Evolutionary conservation across 2,113 vertebrate species (phyloP), one percentile per base, ranked within the genome.

Genomic region (Aplodontia rufa): DNA sequence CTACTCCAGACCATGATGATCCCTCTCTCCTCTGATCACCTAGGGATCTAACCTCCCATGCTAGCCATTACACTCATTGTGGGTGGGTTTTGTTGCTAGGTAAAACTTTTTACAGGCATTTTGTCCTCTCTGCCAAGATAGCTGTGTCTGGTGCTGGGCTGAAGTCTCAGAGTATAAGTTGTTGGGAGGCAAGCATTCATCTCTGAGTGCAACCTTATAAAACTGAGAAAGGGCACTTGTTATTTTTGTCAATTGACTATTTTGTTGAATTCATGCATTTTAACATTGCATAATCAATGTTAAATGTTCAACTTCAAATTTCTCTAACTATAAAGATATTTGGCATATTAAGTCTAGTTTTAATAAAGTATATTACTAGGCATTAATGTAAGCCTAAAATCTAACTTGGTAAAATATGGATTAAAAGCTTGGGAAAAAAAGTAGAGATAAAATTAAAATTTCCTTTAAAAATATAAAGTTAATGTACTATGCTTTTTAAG

Each of bases 281-380:
- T 90, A 83, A 76, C 90, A 72, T 49, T 87, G n/a, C 58, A 93
- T 71, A 87, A 95, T 96, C 66, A 90, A 94, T 68, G 62, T 87
- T 94, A 87, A 87, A 66, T 92, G 37, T 88, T 95, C 90, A 87
- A 87, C 22, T 93, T 94, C 86, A 94, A 82, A 96, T 96, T 95
- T 93, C 45, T 93, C 51, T 80, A 76, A 86, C n/a, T 80, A 1
- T 75, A 66, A 40, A 58, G n/a, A 93, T 20, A 40, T 96, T 78
- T 88, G 88, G 45, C 78, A 95, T 85, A 49, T 82, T 81, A 71
- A 91, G 51, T 17, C 32, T 89, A 82, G 45, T 81, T 90, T 92
- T 96, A 84, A 60, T 76, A 64, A 80, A 87, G 5, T 66, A 87
- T 92, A 92, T 86, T 90, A 68, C 87, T 71, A 76, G 88, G 84